Evolutionary conservation across 2,113 vertebrate species (phyloP).

Genomic region (Galemys pyrenaicus): DNA sequence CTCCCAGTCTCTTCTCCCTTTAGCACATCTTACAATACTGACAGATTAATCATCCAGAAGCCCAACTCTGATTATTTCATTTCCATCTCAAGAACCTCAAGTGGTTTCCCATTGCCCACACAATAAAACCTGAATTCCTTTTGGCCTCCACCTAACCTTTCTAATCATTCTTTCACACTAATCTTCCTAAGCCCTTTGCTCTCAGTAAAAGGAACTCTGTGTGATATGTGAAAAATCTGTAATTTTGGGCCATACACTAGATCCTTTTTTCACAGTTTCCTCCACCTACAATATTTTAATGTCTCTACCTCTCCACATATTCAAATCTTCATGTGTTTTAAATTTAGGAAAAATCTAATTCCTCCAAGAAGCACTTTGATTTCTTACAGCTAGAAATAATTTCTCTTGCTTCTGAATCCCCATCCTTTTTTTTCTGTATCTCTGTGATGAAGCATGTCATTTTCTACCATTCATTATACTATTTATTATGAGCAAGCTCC

Average conservation of each 20-base stretch:
- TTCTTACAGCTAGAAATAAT: slow-evolving; percentile 22
- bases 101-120: not conserved
- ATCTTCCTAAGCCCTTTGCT: not conserved
- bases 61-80: not conserved
- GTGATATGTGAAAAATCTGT: not conserved
- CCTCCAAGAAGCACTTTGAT: not conserved
- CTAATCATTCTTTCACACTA: not conserved
- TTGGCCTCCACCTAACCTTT: not conserved
- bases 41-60: slow-evolving; percentile 24
- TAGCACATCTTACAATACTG: not conserved
- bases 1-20: not conserved
- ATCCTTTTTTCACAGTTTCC: not conserved
- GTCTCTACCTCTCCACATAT: not conserved
- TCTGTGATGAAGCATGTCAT: not conserved
- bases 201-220: not conserved
- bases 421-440: not conserved
- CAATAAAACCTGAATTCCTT: slow-evolving; percentile 35
- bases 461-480: not conserved
- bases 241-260: not conserved
- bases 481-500: not conserved
- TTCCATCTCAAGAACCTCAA: not conserved
- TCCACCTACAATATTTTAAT: slow-evolving; percentile 17
- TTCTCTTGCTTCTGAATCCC: not conserved
- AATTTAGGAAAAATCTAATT: not conserved
- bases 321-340: slow-evolving; percentile 24